Evolutionary conservation across 2,888 invertebrate species (phyloP), one percentile per base, ranked within the genome.

Genomic region (Hydrotaea cyrtoneurina): DNA sequence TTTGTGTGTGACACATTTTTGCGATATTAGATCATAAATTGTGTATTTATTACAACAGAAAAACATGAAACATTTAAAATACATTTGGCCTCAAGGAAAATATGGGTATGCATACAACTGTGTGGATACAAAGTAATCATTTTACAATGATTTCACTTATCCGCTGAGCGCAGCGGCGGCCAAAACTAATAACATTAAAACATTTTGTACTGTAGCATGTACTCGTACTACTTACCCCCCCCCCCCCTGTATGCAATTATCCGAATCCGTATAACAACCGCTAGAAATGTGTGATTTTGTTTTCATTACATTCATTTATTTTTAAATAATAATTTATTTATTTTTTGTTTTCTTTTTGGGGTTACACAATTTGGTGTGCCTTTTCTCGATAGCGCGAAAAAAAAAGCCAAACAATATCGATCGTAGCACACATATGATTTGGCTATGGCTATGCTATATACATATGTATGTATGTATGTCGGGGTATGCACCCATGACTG

Each of bases 351-450:
- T n/a, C n/a, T 50, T 50, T 64, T 36, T 43, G 36, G 15, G 53
- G 71, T 71, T 71, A 71, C 71, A 71, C 71, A 71, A 71, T 71
- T 71, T 23, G 8, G 1, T 69, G 26, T n/a, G 21, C 4, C 26
- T 21, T n/a, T n/a, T n/a, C n/a, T 15, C 23, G 26, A 69, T n/a
- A n/a, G n/a, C n/a, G n/a, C n/a, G n/a, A n/a, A n/a, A n/a, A n/a
- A n/a, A 3, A 50, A 71, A 46, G 26, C 0, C 15, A 1, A 71
- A 71, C 17, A 46, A 69, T 53, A 53, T 26, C 50, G 50, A 23
- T n/a, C n/a, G 17, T 64, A 39, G 5, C 10, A 19, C 3, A 13
- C 15, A 7, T 62, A n/a, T n/a, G n/a, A n/a, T n/a, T n/a, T n/a
- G n/a, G n/a, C n/a, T n/a, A n/a, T n/a, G n/a, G n/a, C n/a, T n/a